These are phyloP conservation scores for Paelopatides confundens DNA, from an alignment of 53 echinoderm and acorn worm species.

Conservation along the genomic window DNA sequence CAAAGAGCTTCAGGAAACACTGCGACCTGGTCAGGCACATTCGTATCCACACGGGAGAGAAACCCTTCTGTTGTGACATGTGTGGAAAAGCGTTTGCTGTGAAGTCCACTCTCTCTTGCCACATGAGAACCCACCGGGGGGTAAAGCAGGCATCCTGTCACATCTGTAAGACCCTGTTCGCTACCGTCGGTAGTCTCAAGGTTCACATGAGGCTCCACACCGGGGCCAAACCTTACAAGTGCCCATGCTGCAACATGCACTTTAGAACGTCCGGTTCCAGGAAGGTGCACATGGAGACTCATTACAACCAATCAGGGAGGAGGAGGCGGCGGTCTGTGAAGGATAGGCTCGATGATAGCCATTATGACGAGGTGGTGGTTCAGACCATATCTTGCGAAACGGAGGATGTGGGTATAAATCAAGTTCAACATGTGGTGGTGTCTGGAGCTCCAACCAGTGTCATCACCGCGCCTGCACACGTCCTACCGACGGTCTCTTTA, in stretches of 20 bases:
- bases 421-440: conserved; percentile 5
- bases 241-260: conserved; percentile 85
- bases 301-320: conserved; percentile 71
- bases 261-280: conserved; percentile 95
- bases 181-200: conserved; percentile 96
- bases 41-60: conserved; percentile 96
- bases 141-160: conserved; percentile 87
- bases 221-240: conserved; percentile 96
- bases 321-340: conserved; percentile 52
- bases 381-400: conserved; percentile 10
- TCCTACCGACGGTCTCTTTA: background rate
- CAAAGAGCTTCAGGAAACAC: conserved; percentile 94
- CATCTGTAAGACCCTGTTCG: conserved; percentile 90
- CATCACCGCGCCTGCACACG: conserved; percentile 12
- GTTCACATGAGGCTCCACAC: conserved; percentile 99
- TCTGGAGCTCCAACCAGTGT: background rate
- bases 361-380: conserved; percentile 1
- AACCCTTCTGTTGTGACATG: conserved; percentile 87
- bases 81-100: conserved; percentile 91
- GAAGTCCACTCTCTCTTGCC: conserved; percentile 91
- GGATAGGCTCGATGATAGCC: background rate
- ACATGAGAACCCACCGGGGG: conserved; percentile 88
- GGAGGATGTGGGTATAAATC: conserved; percentile 15
- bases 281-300: conserved; percentile 91
- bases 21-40: conserved; percentile 94